Evolutionary conservation across 2,113 vertebrate genomes (phyloP).

Genomic region (Tapirus terrestris): DNA sequence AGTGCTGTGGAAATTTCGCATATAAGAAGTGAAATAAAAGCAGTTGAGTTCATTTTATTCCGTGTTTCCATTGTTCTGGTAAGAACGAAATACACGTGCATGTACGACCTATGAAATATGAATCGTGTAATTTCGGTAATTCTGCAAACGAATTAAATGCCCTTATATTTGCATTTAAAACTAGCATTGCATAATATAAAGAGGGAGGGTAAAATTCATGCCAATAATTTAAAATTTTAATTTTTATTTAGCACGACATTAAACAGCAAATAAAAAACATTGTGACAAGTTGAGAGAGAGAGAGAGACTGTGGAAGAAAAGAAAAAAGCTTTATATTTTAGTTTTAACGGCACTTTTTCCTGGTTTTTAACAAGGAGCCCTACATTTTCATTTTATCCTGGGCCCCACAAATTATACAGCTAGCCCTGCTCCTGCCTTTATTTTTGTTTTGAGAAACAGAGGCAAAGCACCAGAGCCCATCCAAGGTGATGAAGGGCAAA

Average conservation of each 20-base stretch:
- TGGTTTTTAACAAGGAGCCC: not conserved
- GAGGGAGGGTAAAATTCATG: constrained; percentile 27
- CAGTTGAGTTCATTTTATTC: not conserved
- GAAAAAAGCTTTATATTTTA: not conserved
- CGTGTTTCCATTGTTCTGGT: not conserved
- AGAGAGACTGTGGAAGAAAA: not conserved
- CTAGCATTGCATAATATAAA: not conserved
- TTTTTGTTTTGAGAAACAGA: not conserved
- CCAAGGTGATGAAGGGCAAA: not conserved
- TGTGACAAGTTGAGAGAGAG: not conserved
- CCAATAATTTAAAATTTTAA: constrained; percentile 3
- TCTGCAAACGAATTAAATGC: not conserved
- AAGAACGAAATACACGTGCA: not conserved
- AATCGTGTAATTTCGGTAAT: not conserved
- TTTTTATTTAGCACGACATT: constrained; percentile 52
- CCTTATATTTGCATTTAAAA: not conserved
- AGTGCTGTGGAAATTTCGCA: not conserved
- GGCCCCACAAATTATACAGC: not conserved
- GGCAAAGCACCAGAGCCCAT: not conserved
- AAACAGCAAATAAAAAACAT: not conserved
- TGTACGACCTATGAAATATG: not conserved
- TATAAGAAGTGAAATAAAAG: not conserved
- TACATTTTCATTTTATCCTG: not conserved
- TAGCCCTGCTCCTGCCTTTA: not conserved
- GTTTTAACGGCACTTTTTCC: not conserved